Conservation (phyloP, 2,888 invertebrate genomes). For the Phalangium opilio region DNA sequence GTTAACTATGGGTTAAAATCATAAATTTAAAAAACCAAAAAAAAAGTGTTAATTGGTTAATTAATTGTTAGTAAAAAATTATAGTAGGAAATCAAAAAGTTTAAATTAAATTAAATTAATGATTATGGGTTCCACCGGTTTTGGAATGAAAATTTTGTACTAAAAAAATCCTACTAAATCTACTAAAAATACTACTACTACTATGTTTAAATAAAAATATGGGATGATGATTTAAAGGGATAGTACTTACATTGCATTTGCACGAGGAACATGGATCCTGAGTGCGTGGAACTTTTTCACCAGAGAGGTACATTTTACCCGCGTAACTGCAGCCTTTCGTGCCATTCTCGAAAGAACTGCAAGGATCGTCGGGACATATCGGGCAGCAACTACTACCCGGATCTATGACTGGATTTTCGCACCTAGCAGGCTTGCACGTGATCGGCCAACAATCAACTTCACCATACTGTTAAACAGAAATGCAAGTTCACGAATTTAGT, state of each 20-base stretch:
- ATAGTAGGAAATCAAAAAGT: too few species aligned
- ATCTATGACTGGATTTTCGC: conserved; percentile 44
- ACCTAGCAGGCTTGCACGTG: conserved; percentile 56
- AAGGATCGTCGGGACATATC: conserved; percentile 48
- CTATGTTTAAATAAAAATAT: background rate
- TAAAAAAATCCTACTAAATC: too few species aligned
- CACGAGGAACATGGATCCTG: conserved; percentile 52
- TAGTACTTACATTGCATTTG: conserved; percentile 50
- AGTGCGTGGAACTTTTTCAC: conserved; percentile 43
- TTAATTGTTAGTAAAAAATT: too few species aligned
- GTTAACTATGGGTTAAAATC: too few species aligned
- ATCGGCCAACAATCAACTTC: conserved; percentile 79
- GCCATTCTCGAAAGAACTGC: conserved; percentile 18
- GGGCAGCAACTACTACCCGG: conserved; percentile 55
- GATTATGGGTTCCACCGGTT: too few species aligned
- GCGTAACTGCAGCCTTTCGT: conserved; percentile 43
- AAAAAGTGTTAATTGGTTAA: too few species aligned
- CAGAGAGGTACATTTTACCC: conserved; percentile 43
- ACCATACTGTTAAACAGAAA: conserved; percentile 46
- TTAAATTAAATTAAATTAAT: too few species aligned
- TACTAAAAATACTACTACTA: too few species aligned
- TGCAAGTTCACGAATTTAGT: conserved; percentile 10
- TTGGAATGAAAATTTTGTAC: too few species aligned
- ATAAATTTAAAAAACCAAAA: too few species aligned
- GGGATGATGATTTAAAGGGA: too few species aligned